These are phyloP conservation scores for Connochaetes taurinus DNA, from an alignment of 2,113 vertebrate species.

Conservation along the genomic window DNA sequence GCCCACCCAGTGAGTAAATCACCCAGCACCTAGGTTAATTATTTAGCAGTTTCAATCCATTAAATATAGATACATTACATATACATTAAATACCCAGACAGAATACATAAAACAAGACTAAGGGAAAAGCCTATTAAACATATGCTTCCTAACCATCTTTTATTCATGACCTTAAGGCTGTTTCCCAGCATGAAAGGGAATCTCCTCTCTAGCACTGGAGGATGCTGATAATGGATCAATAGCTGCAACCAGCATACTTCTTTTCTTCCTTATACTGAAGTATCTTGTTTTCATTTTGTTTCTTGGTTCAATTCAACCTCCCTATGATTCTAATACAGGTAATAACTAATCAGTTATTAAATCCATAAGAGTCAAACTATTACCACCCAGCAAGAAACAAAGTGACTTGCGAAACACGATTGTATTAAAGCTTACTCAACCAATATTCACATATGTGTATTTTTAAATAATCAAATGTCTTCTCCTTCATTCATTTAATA, in stretches of 20 bases:
- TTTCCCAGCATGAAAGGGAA: neutral
- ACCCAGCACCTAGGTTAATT: constrained; percentile 16
- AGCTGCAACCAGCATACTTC: neutral
- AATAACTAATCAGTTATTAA: neutral
- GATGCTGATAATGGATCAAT: neutral
- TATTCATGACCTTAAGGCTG: constrained; percentile 1
- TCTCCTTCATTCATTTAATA: neutral
- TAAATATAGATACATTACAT: constrained; percentile 36
- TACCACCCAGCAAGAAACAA: neutral
- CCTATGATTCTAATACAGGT: neutral
- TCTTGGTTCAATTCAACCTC: neutral
- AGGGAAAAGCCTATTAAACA: constrained; percentile 17
- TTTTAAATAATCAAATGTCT: neutral
- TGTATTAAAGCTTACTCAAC: neutral
- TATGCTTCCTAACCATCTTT: constrained; percentile 13
- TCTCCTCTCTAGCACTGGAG: neutral
- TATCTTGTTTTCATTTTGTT: neutral
- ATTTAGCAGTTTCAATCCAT: constrained; percentile 48
- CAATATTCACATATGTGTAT: neutral
- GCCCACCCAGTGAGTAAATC: neutral
- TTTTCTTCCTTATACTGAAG: neutral
- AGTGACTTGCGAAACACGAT: neutral
- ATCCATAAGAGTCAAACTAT: neutral
- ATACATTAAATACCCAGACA: constrained; percentile 33
- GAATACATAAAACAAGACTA: constrained; percentile 9